Base-by-base conservation (phyloP, 2,888 invertebrate species). In the Dryococelus australis region DNA sequence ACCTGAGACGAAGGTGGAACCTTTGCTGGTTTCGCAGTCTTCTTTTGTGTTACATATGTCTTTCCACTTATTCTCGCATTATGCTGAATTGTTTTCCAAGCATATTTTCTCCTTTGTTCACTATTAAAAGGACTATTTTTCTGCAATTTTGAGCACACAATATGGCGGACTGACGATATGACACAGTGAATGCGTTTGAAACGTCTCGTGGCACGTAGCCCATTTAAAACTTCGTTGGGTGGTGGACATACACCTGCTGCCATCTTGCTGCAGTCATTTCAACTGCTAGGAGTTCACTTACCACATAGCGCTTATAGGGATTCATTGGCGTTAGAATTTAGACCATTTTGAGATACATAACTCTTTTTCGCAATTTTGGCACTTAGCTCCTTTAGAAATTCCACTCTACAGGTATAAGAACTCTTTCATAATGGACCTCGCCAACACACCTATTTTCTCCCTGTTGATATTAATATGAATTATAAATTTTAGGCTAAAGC, bases 241-340 rank as follows among this genome's bases (percentile, higher is more conserved):
- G 24, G 16, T 65, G 13, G 10, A 24, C 65, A 65, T 20, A 65
- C 65, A 65, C 10, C 65, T 65, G 65, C 65, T 65, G 65, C 65
- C 65, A 65, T 65, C 24, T 65, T 65, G 65, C 65, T 65, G 65
- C 65, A 65, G 65, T 65, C 65, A 65, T 65, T 65, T 65, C 13
- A 13, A 65, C 65, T 65, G 24, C 65, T 65, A 65, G 65, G 65
- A 65, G 20, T 65, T 65, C 10, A 65, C 65, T 65, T 65, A 5
- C 5, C 65, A 65, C 65, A 65, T 20, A 65, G 65, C 65, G 65
- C 65, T 24, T 65, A 20, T 65, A 65, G 16, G 65, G 65, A 6
- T 65, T 16, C 65, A 65, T 65, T 65, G 24, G 65, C 65, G 20
- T 16, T 16, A 20, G 65, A 12, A 24, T 24, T 5, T 20, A 65